Evolutionary conservation across 2,888 invertebrate genomes (phyloP), one percentile per base, ranked within the genome.

Genomic region (Pyralis farinalis): DNA sequence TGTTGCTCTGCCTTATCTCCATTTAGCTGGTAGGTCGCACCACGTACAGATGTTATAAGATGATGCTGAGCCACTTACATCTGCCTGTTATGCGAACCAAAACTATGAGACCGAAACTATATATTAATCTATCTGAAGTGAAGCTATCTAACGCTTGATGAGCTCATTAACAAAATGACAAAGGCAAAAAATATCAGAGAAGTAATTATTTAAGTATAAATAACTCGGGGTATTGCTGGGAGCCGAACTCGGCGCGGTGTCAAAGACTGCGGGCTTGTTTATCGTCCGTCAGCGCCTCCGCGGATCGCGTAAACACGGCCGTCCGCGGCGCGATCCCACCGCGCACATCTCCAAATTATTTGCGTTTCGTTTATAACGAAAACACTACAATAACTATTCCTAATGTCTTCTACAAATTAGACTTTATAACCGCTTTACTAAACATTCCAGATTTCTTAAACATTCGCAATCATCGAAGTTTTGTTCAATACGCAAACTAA

Each of bases 261-360:
- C 83, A 83, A 81, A 81, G 75, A 75, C 68, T 74, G 74, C 55
- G 66, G 61, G 71, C 61, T 62, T 84, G 84, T 64, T 74, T 63
- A 60, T 58, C 71, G 74, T 85, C 83, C 62, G 71, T 85, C 84
- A 77, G 66, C 85, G 67, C 66, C 54, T 44, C 54, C 57, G 64
- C 55, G 55, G 64, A 66, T 75, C 73, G 72, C 76, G 79, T 87
- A 87, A 87, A 87, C 87, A 85, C 49, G 55, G 60, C 50, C 57
- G 50, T 59, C 56, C 55, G 55, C 57, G 61, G 56, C 38, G 33
- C 33, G 32, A 25, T 27, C 16, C 16, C 16, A 4, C 22, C 47
- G 51, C 55, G 53, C 54, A 52, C 57, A 53, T 34, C 46, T 43
- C 35, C 47, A 58, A 72, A 75, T 73, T 66, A 68, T 81, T 82